These are phyloP conservation scores for Chinchilla lanigera DNA, from an alignment of 2,113 vertebrate genomes.

Conservation along the genomic window DNA sequence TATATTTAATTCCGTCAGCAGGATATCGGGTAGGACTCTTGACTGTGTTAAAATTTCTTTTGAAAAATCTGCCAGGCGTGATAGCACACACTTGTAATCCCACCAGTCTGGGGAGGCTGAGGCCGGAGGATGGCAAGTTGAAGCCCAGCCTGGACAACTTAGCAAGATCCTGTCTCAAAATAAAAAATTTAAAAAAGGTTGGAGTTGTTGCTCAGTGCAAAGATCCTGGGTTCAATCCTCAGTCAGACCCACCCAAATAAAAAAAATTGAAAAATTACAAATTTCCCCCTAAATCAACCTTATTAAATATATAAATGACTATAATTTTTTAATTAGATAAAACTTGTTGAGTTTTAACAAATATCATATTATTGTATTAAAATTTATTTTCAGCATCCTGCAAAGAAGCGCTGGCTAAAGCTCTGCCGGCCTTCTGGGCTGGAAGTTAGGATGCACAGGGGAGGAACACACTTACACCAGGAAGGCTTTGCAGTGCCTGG, in stretches of 20 bases:
- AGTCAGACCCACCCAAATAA: not conserved
- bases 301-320: not conserved
- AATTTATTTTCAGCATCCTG: not conserved
- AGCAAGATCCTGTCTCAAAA: not conserved
- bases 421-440: not conserved
- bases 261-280: not conserved
- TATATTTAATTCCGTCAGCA: accelerated
- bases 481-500: not conserved
- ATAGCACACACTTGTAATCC: not conserved
- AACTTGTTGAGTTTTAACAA: not conserved
- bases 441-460: not conserved
- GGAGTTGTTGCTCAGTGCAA: not conserved
- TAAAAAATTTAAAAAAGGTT: not conserved
- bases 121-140: not conserved
- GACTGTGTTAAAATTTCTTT: not conserved
- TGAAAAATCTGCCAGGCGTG: not conserved
- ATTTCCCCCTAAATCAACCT: not conserved
- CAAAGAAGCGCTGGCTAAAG: not conserved
- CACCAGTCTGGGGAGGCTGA: not conserved
- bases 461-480: not conserved
- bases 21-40: not conserved
- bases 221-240: not conserved
- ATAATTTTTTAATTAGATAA: not conserved
- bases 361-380: not conserved
- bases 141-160: not conserved